A percentile compares a stretch with the other conserved stretches of the same genome.
phyloP scores from a whole-genome alignment of 2,888 invertebrate species.

The Aquatica leii region DNA sequence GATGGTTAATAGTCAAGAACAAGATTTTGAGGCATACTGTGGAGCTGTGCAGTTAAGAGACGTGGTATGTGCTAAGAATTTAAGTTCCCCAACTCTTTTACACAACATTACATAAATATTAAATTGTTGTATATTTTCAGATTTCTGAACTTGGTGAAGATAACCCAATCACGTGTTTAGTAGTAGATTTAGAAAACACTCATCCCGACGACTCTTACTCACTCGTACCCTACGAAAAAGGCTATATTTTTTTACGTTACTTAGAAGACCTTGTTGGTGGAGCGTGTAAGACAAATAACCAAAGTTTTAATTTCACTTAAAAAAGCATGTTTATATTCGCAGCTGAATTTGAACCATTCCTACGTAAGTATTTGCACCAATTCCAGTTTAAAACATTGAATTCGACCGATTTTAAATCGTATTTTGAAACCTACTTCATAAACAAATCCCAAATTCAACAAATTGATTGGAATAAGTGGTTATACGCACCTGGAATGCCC shows the following conservation, averaged over 20 bases:
- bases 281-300: slow-evolving; percentile 67
- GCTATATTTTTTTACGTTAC: slow-evolving; percentile 86
- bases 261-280: slow-evolving; percentile 86
- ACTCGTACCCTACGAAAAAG: slow-evolving; percentile 91
- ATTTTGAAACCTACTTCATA: slow-evolving; percentile 76
- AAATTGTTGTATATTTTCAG: no score
- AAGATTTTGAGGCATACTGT: slow-evolving; percentile 83
- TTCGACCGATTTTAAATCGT: slow-evolving; percentile 80
- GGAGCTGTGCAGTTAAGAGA: slow-evolving; percentile 81
- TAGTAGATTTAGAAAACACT: slow-evolving; percentile 75
- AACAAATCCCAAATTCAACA: slow-evolving; percentile 64
- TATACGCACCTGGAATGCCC: slow-evolving; percentile 87
- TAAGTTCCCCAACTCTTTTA: no score
- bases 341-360: slow-evolving; percentile 81
- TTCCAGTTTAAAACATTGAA: slow-evolving; percentile 85
- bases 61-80: slow-evolving; percentile 70
- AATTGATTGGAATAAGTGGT: slow-evolving; percentile 89
- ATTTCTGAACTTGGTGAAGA: slow-evolving; percentile 66
- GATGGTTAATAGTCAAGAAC: slow-evolving; percentile 69
- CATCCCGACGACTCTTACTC: slow-evolving; percentile 95
- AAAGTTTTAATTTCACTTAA: slow-evolving; percentile 3
- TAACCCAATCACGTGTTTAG: slow-evolving; percentile 79
- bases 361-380: slow-evolving; percentile 79
- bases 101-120: no score
- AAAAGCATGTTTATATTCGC: not conserved